Percentiles rank a stretch among this genome's conserved stretches.
phyloP scores from a whole-genome alignment of 2,797 vertebrate species.

The Pogoniulus pusillus region DNA sequence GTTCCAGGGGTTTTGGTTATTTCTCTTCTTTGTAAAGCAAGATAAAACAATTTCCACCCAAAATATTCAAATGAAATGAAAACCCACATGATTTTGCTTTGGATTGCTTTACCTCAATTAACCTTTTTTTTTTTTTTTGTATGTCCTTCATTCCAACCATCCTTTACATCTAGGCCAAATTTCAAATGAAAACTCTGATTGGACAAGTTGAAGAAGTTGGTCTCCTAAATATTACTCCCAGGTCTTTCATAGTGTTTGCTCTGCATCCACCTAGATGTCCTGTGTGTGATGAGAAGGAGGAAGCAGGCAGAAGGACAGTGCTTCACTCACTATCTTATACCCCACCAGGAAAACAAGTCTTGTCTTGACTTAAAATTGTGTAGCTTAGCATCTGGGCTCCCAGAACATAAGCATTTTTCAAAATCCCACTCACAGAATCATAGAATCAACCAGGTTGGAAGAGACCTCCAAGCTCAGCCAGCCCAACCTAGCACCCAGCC shows the following conservation, averaged over 20 bases:
- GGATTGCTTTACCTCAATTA: not conserved
- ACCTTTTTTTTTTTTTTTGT: not conserved
- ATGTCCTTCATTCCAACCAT: not conserved
- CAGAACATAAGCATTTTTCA: accelerated
- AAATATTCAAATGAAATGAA: not conserved
- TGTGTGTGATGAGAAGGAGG: accelerated
- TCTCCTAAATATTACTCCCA: not conserved
- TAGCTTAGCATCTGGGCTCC: not conserved
- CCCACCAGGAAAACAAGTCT: not conserved
- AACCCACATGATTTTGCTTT: not conserved
- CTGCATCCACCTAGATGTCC: not conserved
- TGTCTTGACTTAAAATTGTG: not conserved
- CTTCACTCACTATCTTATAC: accelerated
- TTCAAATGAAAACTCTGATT: not conserved
- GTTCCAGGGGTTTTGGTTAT: accelerated
- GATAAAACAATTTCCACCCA: not conserved
- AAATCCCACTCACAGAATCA: not conserved
- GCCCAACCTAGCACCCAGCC: too few relatives aligned
- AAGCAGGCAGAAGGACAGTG: not conserved
- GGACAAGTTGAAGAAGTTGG: not conserved
- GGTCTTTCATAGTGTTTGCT: not conserved
- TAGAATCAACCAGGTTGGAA: too few relatives aligned
- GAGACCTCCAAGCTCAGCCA: too few relatives aligned
- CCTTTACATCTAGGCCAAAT: not conserved
- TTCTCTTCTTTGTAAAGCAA: not conserved